These are phyloP conservation scores for Aurelia sp. DNA, from an alignment of 30 jellyfish, hydroid and myxozoan genomes.

Conservation along the genomic window DNA sequence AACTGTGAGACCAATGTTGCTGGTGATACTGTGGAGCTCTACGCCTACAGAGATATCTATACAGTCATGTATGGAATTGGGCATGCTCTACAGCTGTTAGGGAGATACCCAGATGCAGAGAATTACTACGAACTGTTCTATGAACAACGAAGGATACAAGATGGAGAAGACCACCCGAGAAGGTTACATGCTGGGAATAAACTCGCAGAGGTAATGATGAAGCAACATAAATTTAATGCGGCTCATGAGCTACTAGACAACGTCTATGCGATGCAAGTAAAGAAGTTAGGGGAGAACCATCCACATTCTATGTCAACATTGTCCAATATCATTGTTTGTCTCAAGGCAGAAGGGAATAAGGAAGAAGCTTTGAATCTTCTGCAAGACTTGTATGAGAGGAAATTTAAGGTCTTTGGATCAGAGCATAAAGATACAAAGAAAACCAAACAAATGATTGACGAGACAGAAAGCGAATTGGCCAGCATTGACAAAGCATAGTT, in stretches of 20 bases:
- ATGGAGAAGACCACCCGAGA: slow-evolving; percentile 60
- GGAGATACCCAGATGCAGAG: slow-evolving; percentile 44
- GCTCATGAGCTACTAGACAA: slow-evolving; percentile 24
- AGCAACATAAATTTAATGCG: neutral
- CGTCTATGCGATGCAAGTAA: slow-evolving; percentile 27
- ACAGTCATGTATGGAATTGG: slow-evolving; percentile 55
- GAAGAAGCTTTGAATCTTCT: slow-evolving; percentile 37
- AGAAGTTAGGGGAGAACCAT: slow-evolving; percentile 31
- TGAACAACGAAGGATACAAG: slow-evolving; percentile 32
- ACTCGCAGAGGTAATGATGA: slow-evolving; percentile 25
- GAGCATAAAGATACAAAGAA: slow-evolving; percentile 26
- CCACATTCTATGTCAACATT: slow-evolving; percentile 36
- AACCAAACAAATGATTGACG: slow-evolving; percentile 6
- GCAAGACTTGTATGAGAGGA: slow-evolving; percentile 19
- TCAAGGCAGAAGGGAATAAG: neutral
- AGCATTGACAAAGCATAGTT: too few relatives aligned
- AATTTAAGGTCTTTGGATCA: slow-evolving; percentile 6
- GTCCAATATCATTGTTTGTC: neutral
- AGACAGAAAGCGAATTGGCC: too few relatives aligned
- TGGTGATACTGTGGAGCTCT: slow-evolving; percentile 4
- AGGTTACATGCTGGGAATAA: slow-evolving; percentile 62
- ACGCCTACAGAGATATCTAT: slow-evolving; percentile 39
- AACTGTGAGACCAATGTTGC: neutral
- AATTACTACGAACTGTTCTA: slow-evolving; percentile 19
- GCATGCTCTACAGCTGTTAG: slow-evolving; percentile 51